A percentile compares a stretch with the other conserved stretches of the same genome.
Conservation (phyloP, 2,888 invertebrate genomes). For the Aporophyla nigra region DNA sequence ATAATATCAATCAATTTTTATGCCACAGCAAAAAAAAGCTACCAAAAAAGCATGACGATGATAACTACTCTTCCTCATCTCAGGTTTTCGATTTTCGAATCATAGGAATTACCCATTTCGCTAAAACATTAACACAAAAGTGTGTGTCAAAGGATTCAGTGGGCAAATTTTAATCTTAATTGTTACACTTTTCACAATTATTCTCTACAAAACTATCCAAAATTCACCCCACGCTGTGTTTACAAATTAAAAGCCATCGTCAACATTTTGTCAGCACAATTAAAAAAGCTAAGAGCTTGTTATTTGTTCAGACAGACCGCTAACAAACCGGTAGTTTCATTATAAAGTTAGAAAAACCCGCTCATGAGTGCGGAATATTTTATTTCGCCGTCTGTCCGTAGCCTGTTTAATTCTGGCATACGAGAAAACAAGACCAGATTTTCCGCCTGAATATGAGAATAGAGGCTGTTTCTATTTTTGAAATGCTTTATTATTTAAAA, state of each 20-base stretch:
- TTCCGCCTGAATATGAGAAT: constrained; percentile 44
- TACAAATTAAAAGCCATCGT: constrained; percentile 8
- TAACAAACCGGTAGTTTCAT: constrained; percentile 59
- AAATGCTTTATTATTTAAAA: constrained; percentile 27
- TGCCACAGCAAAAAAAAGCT: too few species aligned
- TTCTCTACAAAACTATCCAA: neutral
- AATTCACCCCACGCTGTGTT: neutral
- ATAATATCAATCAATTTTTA: too few species aligned
- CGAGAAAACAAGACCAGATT: constrained; percentile 23
- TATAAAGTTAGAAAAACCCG: constrained; percentile 63
- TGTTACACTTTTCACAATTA: neutral
- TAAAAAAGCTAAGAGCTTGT: constrained; percentile 52
- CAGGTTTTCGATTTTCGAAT: too few species aligned
- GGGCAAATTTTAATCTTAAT: neutral
- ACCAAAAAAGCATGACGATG: too few species aligned
- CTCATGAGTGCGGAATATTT: constrained; percentile 50
- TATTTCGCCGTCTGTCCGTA: constrained; percentile 31
- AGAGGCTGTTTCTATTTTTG: constrained; percentile 45
- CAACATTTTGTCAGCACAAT: constrained; percentile 29
- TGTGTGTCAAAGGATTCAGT: too few species aligned
- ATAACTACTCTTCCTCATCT: too few species aligned
- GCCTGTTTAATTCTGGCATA: constrained; percentile 37
- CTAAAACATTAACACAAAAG: neutral
- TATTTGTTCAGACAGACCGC: constrained; percentile 53
- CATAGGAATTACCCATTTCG: neutral